A percentile compares a stretch with the other conserved stretches of the same genome.
Evolutionary conservation across 2,888 invertebrate species (phyloP).

Genomic region (Venusia cambrica): DNA sequence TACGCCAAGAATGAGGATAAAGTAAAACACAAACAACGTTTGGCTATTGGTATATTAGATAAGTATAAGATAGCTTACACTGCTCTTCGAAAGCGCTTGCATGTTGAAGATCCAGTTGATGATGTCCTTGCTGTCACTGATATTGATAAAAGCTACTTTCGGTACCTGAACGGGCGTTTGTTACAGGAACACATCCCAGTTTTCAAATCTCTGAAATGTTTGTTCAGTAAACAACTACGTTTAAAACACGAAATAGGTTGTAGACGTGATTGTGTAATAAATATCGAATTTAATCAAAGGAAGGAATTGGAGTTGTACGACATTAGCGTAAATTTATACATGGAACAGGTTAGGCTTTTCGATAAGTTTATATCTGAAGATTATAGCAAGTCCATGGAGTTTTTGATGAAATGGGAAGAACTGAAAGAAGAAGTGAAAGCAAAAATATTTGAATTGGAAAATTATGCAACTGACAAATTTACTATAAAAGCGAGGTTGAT

Average conservation of each 20-base stretch:
- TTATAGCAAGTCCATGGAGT: constrained; percentile 81
- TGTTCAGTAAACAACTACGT: constrained; percentile 43
- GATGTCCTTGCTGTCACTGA: constrained; percentile 48
- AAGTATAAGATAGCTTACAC: constrained; percentile 51
- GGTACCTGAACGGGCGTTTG: constrained; percentile 41
- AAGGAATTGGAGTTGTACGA: constrained; percentile 77
- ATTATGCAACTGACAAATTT: constrained; percentile 59
- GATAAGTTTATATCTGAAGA: constrained; percentile 83
- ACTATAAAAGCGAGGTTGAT: constrained; percentile 70
- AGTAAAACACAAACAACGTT: constrained; percentile 37
- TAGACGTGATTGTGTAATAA: constrained; percentile 67
- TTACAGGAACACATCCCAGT: constrained; percentile 37
- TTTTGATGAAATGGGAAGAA: constrained; percentile 72
- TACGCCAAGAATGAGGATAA: constrained; percentile 47
- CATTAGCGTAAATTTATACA: constrained; percentile 64
- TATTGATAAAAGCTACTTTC: constrained; percentile 49
- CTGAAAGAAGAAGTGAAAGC: constrained; percentile 60
- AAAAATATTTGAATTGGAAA: constrained; percentile 64
- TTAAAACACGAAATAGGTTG: constrained; percentile 57
- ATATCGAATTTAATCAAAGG: constrained; percentile 77
- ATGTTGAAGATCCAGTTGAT: constrained; percentile 38
- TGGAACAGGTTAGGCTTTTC: constrained; percentile 77
- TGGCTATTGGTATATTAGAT: constrained; percentile 40
- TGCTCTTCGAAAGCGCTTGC: constrained; percentile 43
- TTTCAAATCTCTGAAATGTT: constrained; percentile 49